Evolutionary conservation across 2,888 invertebrate genomes (phyloP), one percentile per base, ranked within the genome.

Genomic region (Drosophila tanythrix): DNA sequence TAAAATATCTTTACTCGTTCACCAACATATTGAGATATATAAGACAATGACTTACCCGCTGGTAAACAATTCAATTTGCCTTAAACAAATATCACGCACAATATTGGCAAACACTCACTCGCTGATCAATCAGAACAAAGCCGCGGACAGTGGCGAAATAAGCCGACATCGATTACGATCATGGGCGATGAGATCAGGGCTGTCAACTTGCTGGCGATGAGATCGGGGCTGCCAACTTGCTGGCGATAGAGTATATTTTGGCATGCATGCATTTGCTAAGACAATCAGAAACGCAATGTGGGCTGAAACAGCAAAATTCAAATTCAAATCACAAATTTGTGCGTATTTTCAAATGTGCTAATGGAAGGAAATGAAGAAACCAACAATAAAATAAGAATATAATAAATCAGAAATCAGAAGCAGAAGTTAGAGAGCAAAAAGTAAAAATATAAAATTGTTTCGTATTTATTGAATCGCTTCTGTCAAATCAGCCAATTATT

Each of bases 171-270:
- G 21, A 21, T 60, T 40, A 8, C 8, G 2, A 31, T 5, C 15
- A 8, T 3, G 8, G 31, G 8, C 29, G 2, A 15, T 40, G 18
- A 10, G 13, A 25, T n/a, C 43, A 15, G 66, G 2, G 38, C 66
- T 67, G 66, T n/a, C 66, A 48, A 64, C 52, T 21, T 15, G n/a
- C 2, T n/a, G n/a, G 40, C 0, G 0, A 31, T 10, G 10, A 31
- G 25, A 11, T 13, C 5, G 11, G 67, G 2, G 50, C 50, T 67
- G 67, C 38, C 67, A 50, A 55, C 33, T n/a, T 13, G 33, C 2
- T 53, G 15, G 25, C 6, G 43, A 11, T 13, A 15, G 33, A 55
- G 25, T 6, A 4, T 27, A 25, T 46, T 35, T 52, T 11, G 36
- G 27, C 36, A 55, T 3, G 53, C 10, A 35, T 53, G 53, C 35